Percentiles rank a stretch among this genome's conserved stretches.
Conservation (phyloP, 92 coral and sea anemone genomes). For the Porites cylindrica region DNA sequence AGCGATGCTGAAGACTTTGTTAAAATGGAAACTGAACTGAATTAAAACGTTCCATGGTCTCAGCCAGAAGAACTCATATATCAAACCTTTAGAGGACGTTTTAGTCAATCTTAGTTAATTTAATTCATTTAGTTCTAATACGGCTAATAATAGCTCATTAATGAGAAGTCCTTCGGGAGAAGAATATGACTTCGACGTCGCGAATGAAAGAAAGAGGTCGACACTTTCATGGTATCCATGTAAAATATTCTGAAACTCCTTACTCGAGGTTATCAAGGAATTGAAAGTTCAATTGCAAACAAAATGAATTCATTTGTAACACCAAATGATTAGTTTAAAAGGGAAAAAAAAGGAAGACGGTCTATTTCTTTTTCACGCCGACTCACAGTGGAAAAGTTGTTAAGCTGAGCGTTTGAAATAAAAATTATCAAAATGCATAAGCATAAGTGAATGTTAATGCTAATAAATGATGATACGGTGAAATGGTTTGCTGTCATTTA, state of each 20-base stretch:
- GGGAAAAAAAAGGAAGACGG: neutral
- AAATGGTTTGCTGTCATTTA: neutral
- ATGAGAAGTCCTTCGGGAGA: too few relatives aligned
- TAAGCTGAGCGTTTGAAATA: neutral
- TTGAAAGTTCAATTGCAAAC: neutral
- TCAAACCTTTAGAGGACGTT: too few relatives aligned
- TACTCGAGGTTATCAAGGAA: neutral
- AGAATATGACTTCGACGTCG: too few relatives aligned
- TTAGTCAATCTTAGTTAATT: too few relatives aligned
- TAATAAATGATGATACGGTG: neutral
- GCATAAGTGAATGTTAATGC: neutral
- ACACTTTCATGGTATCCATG: neutral
- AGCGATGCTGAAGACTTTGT: neutral
- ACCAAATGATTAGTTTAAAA: too few relatives aligned
- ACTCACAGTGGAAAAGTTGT: too few relatives aligned
- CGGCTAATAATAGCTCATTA: too few relatives aligned
- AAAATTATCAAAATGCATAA: neutral
- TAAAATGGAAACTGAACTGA: neutral
- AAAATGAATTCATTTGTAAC: too few relatives aligned
- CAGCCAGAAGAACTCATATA: too few relatives aligned
- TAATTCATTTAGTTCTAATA: too few relatives aligned
- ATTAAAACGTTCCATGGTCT: neutral
- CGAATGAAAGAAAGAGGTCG: neutral
- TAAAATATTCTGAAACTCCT: neutral
- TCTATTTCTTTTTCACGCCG: neutral